Percentiles rank a stretch among this genome's conserved stretches.
Conservation (phyloP, 2,797 vertebrate genomes). For the Halcyon leucocephala region DNA sequence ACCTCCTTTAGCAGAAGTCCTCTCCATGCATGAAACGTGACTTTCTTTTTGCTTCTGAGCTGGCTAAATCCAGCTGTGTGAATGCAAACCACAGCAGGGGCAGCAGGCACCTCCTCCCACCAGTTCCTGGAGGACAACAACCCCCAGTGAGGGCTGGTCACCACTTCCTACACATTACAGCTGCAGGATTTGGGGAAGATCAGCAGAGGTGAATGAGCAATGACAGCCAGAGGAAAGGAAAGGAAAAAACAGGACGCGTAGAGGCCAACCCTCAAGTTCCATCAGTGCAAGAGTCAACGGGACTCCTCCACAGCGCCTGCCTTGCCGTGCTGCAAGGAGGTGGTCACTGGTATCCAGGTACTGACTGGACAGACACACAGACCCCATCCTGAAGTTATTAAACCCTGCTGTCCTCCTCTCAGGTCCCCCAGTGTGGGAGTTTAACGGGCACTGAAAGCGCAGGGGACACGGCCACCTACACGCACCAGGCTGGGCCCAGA, state of each 20-base stretch:
- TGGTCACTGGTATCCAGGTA: not conserved
- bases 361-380: not conserved
- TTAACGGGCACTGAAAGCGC: fast-evolving
- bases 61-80: not conserved
- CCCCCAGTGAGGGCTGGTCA: not conserved
- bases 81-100: not conserved
- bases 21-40: not conserved
- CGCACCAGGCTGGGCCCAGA: fast-evolving
- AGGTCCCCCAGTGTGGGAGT: fast-evolving
- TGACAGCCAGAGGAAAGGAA: not conserved
- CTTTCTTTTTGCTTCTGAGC: not conserved
- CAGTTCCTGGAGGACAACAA: not conserved
- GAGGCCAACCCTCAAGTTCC: not conserved
- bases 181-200: not conserved
- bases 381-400: not conserved
- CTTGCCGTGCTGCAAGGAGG: not conserved
- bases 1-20: slow-evolving; percentile 3
- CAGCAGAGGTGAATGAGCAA: not conserved
- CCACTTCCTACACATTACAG: not conserved
- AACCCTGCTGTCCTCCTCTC: not conserved
- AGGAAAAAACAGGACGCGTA: not conserved
- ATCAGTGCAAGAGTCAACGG: not conserved
- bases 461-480: fast-evolving
- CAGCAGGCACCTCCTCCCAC: not conserved
- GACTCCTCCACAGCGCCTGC: fast-evolving